Conservation (phyloP, 1,140 invertebrate species). For the Ctenoplectra terminalis region DNA sequence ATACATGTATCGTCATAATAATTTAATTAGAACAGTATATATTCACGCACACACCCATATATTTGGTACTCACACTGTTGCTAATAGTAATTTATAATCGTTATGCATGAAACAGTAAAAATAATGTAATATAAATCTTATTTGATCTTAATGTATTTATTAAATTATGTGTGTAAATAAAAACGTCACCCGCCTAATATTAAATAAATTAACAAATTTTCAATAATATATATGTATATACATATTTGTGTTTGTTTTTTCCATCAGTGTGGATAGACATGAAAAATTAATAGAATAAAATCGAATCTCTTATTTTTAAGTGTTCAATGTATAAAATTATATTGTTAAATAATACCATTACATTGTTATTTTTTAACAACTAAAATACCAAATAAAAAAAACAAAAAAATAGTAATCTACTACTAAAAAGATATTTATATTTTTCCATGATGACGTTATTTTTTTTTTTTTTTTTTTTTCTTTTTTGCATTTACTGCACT, state of each 20-base stretch:
- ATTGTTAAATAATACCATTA: not conserved
- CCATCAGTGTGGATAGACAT: not conserved
- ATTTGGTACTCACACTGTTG: constrained; percentile 17
- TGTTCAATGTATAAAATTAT: not conserved
- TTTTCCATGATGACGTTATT: not conserved
- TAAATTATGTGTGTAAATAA: constrained; percentile 63
- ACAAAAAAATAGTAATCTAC: not conserved
- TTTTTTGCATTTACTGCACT: not conserved
- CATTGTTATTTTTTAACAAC: too few relatives aligned
- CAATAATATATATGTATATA: not conserved
- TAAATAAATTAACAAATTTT: constrained; percentile 28
- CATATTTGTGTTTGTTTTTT: not conserved
- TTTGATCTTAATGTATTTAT: constrained; percentile 61
- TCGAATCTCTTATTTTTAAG: not conserved
- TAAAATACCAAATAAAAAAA: not conserved
- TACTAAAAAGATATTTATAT: not conserved
- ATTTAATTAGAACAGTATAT: constrained; percentile 25
- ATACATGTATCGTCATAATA: not conserved
- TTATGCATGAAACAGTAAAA: constrained; percentile 23
- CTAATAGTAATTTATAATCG: constrained; percentile 27
- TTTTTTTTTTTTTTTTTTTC: too few relatives aligned
- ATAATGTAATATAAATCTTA: constrained; percentile 40
- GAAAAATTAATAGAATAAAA: not conserved
- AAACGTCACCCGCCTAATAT: constrained; percentile 26
- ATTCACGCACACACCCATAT: constrained; percentile 13